Evolutionary conservation across 2,888 invertebrate genomes (phyloP), one percentile per base, ranked within the genome.

Genomic region (Machimus rusticus): DNA sequence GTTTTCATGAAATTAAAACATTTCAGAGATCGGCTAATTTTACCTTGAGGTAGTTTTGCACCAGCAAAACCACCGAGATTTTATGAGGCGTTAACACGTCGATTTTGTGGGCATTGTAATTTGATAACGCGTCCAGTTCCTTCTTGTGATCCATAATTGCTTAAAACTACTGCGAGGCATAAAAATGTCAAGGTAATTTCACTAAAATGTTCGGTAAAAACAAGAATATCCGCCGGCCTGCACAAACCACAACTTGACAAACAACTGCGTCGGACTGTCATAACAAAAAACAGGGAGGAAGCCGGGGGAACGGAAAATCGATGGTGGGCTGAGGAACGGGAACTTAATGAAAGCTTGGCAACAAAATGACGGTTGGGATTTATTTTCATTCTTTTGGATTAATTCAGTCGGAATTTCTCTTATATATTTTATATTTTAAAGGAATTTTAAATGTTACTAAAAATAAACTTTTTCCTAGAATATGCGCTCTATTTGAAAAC

Each of bases 21-120:
- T 23, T 43, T 6, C 16, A 31, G 34, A 31, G 46, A 31, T 28
- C 6, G 16, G 19, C 5, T 78, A 8, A 37, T 37, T 34, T 94
- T 90, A 95, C 93, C 90, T 95, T 93, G 84, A 96, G 95, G 93
- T 96, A 97, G 91, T 96, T 95, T 90, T 95, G 94, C 74, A 97
- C 96, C 90, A 97, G 94, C 87, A 96, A 94, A 5, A 96, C 94
- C 14, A 97, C 95, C 2, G 96, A 95, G 89, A 97, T 94, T 94
- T 97, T 96, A 90, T 97, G 96, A 0, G 97, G 96, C 0, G 97
- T 97, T 85, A 97, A 91, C 8, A 91, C 90, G 78, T 93, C 93
- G 14, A 92, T 91, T 9, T 95, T 91, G 93, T 91, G 90, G 2
- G 90, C 90, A 66, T 90, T 90, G 28, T 89, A 88, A 79, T 90